A percentile compares a stretch with the other conserved stretches of the same genome.
Conservation (phyloP, 2,888 invertebrate species). For the Plagodis pulveraria region DNA sequence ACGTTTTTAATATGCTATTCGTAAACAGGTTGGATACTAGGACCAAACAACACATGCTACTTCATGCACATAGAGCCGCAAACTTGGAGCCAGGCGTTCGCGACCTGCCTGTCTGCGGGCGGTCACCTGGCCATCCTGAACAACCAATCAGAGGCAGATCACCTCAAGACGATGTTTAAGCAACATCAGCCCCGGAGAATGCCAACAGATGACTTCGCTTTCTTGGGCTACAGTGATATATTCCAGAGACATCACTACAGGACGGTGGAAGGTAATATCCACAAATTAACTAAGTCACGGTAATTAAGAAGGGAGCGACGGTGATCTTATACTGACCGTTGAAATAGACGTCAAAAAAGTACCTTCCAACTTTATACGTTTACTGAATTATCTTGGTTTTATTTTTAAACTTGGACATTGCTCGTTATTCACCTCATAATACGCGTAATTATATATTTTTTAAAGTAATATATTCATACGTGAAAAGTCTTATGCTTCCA, state of each 20-base stretch:
- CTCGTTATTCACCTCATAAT: no score
- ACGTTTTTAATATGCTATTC: background rate
- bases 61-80: conserved; percentile 54
- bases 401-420: no score
- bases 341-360: no score
- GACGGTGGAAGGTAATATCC: conserved; percentile 52
- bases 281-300: no score
- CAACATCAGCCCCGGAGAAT: conserved; percentile 43
- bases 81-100: conserved; percentile 54
- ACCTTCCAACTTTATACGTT: no score
- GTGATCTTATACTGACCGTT: no score
- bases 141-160: conserved; percentile 47
- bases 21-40: conserved; percentile 51
- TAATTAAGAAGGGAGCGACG: no score
- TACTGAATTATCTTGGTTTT: no score
- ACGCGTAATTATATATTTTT: no score
- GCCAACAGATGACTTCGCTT: conserved; percentile 52
- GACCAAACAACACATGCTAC: conserved; percentile 51
- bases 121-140: conserved; percentile 54
- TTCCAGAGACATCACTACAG: conserved; percentile 54
- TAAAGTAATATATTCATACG: no score
- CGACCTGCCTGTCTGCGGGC: conserved; percentile 53
- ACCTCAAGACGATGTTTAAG: conserved; percentile 49
- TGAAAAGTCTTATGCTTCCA: no score
- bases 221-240: conserved; percentile 55